Percentiles rank a stretch among this genome's conserved stretches.
These are phyloP conservation scores for Cinara cedri DNA, from an alignment of 2,888 invertebrate genomes.

Conservation along the genomic window DNA sequence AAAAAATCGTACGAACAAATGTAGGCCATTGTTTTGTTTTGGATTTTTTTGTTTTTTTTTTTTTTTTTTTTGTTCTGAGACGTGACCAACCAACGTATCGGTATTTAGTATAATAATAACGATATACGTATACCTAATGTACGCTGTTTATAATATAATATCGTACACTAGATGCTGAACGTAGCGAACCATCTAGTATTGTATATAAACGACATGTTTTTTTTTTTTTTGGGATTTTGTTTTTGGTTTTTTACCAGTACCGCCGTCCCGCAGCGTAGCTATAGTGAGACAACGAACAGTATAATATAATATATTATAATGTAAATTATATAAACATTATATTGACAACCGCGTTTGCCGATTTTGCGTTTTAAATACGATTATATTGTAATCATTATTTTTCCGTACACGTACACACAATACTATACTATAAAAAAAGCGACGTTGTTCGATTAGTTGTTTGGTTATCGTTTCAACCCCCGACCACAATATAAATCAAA, in stretches of 20 bases:
- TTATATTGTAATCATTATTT: neutral
- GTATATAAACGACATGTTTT: constrained; percentile 27
- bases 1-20: constrained; percentile 39
- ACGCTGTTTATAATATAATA: neutral
- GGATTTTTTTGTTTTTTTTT: too few species aligned
- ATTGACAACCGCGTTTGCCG: constrained; percentile 10
- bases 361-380: constrained; percentile 19
- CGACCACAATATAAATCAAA: too few species aligned
- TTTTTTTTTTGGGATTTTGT: constrained; percentile 20
- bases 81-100: constrained; percentile 53
- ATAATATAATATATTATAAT: neutral
- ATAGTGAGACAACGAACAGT: too few species aligned
- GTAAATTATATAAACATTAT: constrained; percentile 44
- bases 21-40: constrained; percentile 55
- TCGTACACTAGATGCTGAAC: too few species aligned
- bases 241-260: constrained; percentile 2
- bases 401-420: constrained; percentile 10
- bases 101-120: neutral
- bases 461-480: constrained; percentile 28
- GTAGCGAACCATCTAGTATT: too few species aligned
- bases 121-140: too few species aligned
- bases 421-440: too few species aligned
- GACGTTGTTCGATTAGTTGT: neutral
- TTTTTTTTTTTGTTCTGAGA: neutral
- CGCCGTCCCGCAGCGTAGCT: neutral